Percentiles rank a stretch among this genome's conserved stretches.
phyloP scores from a whole-genome alignment of 1,140 invertebrate species.

The Scaptomyza montana region DNA sequence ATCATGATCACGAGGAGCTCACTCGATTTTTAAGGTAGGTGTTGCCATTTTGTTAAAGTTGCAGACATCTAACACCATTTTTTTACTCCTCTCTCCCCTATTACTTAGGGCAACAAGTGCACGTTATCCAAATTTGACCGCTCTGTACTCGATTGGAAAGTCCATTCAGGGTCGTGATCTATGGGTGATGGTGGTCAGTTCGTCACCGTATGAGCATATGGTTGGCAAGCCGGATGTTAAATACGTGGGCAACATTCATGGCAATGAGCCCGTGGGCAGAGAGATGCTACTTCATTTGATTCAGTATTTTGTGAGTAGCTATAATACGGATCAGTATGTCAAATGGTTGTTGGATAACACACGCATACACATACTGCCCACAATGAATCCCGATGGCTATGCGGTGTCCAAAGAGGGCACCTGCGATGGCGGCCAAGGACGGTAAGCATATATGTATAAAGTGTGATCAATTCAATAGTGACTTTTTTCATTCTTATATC shows the following conservation, averaged over 20 bases:
- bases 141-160: conserved; percentile 95
- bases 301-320: conserved; percentile 93
- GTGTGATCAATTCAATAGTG: too few relatives aligned
- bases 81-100: not conserved
- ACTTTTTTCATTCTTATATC: too few relatives aligned
- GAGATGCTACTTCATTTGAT: conserved; percentile 95
- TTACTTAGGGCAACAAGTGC: conserved; percentile 87
- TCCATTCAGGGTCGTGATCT: conserved; percentile 96
- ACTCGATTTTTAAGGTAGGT: conserved; percentile 89
- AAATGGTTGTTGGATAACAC: conserved; percentile 95
- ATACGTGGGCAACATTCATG: conserved; percentile 96
- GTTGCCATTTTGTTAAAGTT: not conserved
- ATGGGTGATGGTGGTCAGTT: conserved; percentile 97
- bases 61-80: too few relatives aligned
- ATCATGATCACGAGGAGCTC: conserved; percentile 95
- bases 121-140: conserved; percentile 92
- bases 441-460: conserved; percentile 85
- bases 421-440: conserved; percentile 93
- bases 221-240: conserved; percentile 96
- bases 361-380: conserved; percentile 95
- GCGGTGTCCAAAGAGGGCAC: conserved; percentile 93
- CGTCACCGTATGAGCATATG: conserved; percentile 94
- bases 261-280: conserved; percentile 94
- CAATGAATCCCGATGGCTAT: conserved; percentile 96
- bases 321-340: conserved; percentile 91